Conservation (phyloP, 2,113 vertebrate genomes). For the Cnemophilus loriae region DNA sequence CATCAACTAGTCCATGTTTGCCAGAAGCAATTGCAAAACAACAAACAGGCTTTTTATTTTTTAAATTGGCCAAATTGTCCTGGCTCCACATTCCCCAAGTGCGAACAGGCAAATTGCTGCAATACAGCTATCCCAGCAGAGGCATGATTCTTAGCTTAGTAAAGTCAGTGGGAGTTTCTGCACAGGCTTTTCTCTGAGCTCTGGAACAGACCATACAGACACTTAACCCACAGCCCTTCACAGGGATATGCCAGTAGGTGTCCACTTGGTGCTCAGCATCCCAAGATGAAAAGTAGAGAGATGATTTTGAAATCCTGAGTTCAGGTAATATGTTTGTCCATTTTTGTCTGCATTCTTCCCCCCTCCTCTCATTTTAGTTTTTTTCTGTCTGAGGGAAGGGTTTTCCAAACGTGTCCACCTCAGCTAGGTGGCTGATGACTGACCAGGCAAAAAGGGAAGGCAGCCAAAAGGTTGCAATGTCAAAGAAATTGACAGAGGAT, state of each 20-base stretch:
- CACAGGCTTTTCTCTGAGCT: background rate
- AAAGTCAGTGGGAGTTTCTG: background rate
- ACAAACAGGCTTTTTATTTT: background rate
- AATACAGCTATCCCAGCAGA: background rate
- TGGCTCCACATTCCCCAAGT: background rate
- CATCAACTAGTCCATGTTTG: background rate
- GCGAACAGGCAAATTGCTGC: background rate
- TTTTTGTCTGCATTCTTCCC: background rate
- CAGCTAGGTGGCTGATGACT: background rate
- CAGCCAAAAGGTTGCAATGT: background rate
- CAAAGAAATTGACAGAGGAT: background rate
- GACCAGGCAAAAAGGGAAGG: background rate
- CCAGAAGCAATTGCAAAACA: background rate
- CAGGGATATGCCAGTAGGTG: background rate
- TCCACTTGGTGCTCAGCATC: background rate
- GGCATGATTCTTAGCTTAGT: background rate
- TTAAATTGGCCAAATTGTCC: background rate
- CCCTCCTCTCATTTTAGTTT: background rate
- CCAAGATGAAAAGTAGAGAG: background rate
- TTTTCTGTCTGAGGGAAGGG: background rate
- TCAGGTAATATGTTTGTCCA: background rate
- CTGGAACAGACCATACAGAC: background rate
- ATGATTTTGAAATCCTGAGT: background rate
- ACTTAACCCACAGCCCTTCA: background rate
- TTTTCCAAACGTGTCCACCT: background rate